phyloP scores from a whole-genome alignment of 2,888 invertebrate genomes.

The Meiosimyza platycephala region DNA sequence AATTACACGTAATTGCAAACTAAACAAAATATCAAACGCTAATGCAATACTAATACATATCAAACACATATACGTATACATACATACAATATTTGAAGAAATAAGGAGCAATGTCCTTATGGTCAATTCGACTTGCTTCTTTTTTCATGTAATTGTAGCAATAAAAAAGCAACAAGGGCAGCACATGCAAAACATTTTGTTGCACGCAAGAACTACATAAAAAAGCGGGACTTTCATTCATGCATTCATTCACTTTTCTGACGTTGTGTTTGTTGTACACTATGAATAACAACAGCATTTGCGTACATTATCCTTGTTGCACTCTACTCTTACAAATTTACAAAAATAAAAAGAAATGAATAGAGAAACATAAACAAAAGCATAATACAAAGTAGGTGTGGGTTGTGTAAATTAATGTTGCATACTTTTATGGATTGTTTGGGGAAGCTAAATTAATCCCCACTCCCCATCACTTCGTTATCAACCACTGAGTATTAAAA shows the following conservation, averaged over 20 bases:
- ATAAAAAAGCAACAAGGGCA: background rate
- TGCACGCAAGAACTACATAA: slow-evolving; percentile 22
- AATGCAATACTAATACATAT: too few species aligned
- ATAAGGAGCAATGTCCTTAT: too few species aligned
- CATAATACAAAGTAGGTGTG: background rate
- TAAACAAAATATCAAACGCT: too few species aligned
- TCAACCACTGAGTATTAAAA: background rate
- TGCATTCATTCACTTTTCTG: background rate
- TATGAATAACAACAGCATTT: background rate
- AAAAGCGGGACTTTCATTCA: slow-evolving; percentile 22
- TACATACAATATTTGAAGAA: too few species aligned
- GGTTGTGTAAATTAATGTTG: background rate
- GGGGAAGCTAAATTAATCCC: background rate
- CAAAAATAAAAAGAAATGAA: too few species aligned
- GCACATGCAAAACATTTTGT: background rate
- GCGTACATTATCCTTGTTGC: slow-evolving; percentile 5
- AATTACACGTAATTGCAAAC: too few species aligned
- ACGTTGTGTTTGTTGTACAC: slow-evolving; percentile 5
- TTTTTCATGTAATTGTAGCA: too few species aligned
- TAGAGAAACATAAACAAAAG: background rate
- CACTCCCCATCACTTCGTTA: too few species aligned
- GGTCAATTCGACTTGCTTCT: too few species aligned
- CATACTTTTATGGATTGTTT: background rate
- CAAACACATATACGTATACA: too few species aligned
- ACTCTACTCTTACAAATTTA: background rate